Evolutionary conservation across 2,113 vertebrate species (phyloP), one percentile per base, ranked within the genome.

Genomic region (Lycaon pictus): DNA sequence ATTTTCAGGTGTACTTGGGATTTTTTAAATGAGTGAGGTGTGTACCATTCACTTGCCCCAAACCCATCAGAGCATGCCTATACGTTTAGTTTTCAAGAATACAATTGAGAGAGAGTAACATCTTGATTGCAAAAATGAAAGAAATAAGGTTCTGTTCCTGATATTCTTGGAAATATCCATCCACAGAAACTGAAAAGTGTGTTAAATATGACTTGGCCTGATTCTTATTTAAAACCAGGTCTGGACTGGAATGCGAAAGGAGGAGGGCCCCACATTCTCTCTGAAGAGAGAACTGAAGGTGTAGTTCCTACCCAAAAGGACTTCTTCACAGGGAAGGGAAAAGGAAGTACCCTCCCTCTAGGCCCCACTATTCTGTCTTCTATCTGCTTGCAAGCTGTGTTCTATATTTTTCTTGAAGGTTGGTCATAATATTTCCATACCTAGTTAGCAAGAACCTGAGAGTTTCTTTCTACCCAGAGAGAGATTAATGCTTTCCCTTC

Each of bases 201-300:
- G 27, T 62, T 90, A 56, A 80, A 35, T 95, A 76, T 67, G 62
- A 72, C 53, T 71, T 97, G 97, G 97, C 97, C 97, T 96, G 86
- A 95, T 97, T 97, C 62, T 96, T 97, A 86, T 79, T 97, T 96
- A 86, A 95, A 97, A 97, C 23, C 93, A 96, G 97, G 89, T 93
- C 97, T 97, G 95, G 67, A 17, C 29, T 85, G n/a, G 60, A 93
- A 23, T 88, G 77, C 27, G 67, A 58, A 67, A 95, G 69, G 84
- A 81, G 90, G 93, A 81, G 90, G 93, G 74, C 20, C 58, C 53
- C 62, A 35, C 5, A 56, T 77, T 15, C 53, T 32, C n/a, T 88
- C 67, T 65, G 55, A 27, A 53, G 1, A 43, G 43, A 43, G 43
- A 43, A 43, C 35, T 43, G 51, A 62, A 88, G 56, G 29, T 91